These are phyloP conservation scores for Octodon degus DNA, from an alignment of 2,113 vertebrate genomes.

Conservation along the genomic window DNA sequence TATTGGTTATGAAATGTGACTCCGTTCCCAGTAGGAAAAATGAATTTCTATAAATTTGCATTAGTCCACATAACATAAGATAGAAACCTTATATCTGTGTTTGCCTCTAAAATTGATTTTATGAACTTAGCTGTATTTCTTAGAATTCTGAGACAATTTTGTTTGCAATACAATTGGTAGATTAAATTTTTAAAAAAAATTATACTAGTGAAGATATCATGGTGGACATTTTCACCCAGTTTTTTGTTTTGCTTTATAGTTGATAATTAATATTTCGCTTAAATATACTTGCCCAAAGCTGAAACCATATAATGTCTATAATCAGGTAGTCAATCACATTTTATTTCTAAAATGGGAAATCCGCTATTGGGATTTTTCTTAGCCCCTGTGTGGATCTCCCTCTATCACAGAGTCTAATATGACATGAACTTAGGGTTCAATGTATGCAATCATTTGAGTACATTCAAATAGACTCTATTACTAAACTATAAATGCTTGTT, in stretches of 20 bases:
- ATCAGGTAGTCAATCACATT: not conserved
- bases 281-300: not conserved
- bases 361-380: not conserved
- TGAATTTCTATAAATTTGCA: not conserved
- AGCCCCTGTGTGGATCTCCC: not conserved
- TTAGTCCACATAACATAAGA: not conserved
- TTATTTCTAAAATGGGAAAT: not conserved
- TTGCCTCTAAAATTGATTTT: slow-evolving; percentile 5
- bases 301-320: no score
- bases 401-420: not conserved
- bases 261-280: not conserved
- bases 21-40: not conserved
- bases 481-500: not conserved
- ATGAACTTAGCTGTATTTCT: not conserved
- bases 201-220: not conserved
- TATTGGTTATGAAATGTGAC: not conserved
- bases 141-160: slow-evolving; percentile 14
- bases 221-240: not conserved
- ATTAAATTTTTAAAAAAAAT: not conserved
- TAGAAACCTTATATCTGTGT: not conserved
- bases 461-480: not conserved
- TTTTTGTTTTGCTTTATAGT: not conserved
- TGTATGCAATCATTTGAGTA: not conserved
- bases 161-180: not conserved
- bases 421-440: not conserved